phyloP scores from a whole-genome alignment of 2,113 vertebrate species.

The Clarias magur region DNA sequence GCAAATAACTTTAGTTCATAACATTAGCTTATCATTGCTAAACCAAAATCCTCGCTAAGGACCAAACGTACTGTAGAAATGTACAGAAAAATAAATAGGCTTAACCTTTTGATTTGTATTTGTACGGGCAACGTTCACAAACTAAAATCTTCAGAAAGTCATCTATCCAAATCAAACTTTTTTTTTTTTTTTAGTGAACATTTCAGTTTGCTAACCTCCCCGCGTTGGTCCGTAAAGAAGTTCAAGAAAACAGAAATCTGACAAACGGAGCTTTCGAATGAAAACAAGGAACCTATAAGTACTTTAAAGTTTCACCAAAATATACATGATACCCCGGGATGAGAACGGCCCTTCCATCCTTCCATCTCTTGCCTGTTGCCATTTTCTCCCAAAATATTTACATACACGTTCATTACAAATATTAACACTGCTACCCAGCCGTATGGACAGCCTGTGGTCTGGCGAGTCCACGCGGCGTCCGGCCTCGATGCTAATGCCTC shows the following conservation, averaged over 20 bases:
- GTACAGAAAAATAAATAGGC: slow-evolving; percentile 42
- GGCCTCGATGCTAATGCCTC: slow-evolving; percentile 38
- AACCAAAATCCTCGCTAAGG: slow-evolving; percentile 30
- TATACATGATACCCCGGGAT: slow-evolving; percentile 43
- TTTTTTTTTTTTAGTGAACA: slow-evolving; percentile 40
- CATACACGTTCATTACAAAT: slow-evolving; percentile 47
- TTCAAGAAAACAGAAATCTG: slow-evolving; percentile 28
- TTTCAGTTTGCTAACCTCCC: slow-evolving; percentile 52
- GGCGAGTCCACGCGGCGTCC: slow-evolving; percentile 28
- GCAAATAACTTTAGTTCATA: slow-evolving; percentile 30
- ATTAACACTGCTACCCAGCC: slow-evolving; percentile 58
- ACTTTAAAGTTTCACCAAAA: slow-evolving; percentile 55
- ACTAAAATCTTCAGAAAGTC: slow-evolving; percentile 54
- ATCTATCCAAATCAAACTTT: slow-evolving; percentile 46
- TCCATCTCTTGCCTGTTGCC: slow-evolving; percentile 32
- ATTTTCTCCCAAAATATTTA: slow-evolving; percentile 45
- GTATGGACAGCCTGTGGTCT: slow-evolving; percentile 33
- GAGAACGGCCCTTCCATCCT: slow-evolving; percentile 28
- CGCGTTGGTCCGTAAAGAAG: slow-evolving; percentile 50
- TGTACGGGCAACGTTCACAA: slow-evolving; percentile 44
- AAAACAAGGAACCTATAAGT: slow-evolving; percentile 53
- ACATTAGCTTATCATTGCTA: background rate
- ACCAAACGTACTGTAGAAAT: slow-evolving; percentile 22
- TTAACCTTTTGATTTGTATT: slow-evolving; percentile 32
- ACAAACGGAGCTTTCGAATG: slow-evolving; percentile 41